Evolutionary conservation across 2,797 vertebrate genomes (phyloP).

Genomic region (Huso huso): DNA sequence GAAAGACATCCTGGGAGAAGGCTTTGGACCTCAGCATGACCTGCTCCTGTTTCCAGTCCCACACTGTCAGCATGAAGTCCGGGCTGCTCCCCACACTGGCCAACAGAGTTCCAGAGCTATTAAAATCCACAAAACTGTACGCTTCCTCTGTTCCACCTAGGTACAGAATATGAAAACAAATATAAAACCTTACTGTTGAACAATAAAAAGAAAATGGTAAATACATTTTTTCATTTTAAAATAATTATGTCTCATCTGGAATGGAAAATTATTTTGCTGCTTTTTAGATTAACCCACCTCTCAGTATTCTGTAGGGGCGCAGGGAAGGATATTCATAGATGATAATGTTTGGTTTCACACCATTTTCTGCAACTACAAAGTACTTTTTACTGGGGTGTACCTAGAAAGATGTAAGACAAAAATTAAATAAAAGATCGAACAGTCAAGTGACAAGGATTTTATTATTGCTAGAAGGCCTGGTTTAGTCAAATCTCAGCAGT

Average conservation of each 20-base stretch:
- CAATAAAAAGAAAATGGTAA: no score
- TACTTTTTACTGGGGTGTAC: slow-evolving; percentile 66
- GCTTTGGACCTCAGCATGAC: slow-evolving; percentile 75
- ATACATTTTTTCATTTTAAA: neutral
- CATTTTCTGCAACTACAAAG: slow-evolving; percentile 84
- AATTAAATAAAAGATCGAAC: neutral
- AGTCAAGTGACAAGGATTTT: neutral
- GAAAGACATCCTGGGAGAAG: slow-evolving; percentile 79
- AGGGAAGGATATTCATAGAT: slow-evolving; percentile 80
- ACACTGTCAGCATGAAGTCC: slow-evolving; percentile 81
- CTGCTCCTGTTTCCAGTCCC: slow-evolving; percentile 84
- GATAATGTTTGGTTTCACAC: slow-evolving; percentile 68
- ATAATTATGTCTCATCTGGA: neutral
- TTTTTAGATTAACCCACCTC: slow-evolving; percentile 52
- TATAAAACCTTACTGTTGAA: neutral
- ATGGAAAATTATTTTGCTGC: neutral
- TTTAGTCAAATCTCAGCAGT: neutral
- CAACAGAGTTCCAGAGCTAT: slow-evolving; percentile 64
- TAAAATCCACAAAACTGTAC: slow-evolving; percentile 78
- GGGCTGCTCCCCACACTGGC: slow-evolving; percentile 74
- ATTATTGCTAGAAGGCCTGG: no score
- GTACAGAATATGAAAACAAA: slow-evolving; percentile 8
- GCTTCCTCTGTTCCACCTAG: slow-evolving; percentile 68
- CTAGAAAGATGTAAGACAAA: slow-evolving; percentile 50
- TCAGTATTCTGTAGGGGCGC: slow-evolving; percentile 69